Conservation (phyloP, 2,797 vertebrate genomes). For the Cynodonichthys magdalenae region DNA sequence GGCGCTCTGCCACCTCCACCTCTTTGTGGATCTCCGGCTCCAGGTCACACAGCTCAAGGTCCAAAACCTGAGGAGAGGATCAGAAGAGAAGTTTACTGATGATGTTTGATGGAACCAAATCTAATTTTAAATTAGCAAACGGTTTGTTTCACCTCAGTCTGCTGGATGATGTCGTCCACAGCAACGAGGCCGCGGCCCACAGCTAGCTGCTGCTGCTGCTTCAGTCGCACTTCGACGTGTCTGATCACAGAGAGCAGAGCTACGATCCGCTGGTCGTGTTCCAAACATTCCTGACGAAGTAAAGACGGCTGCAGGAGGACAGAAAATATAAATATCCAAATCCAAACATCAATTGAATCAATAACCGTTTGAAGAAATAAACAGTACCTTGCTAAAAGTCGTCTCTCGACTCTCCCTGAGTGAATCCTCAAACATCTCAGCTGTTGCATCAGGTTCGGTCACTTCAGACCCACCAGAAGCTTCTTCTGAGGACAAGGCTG, state of each 20-base stretch:
- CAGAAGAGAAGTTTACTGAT: conserved; percentile 27
- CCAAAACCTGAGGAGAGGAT: conserved; percentile 78
- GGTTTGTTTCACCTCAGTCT: conserved; percentile 83
- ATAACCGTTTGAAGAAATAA: background rate
- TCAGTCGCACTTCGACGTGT: conserved; percentile 89
- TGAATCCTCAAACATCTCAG: conserved; percentile 44
- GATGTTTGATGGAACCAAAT: background rate
- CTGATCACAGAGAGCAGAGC: conserved; percentile 90
- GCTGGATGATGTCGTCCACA: conserved; percentile 84
- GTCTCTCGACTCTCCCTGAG: conserved; percentile 13
- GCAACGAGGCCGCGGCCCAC: conserved; percentile 76
- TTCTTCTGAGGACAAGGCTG: conserved; percentile 32
- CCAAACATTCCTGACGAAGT: conserved; percentile 88
- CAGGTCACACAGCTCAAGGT: conserved; percentile 86
- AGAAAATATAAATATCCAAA: background rate
- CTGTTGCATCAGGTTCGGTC: conserved; percentile 38
- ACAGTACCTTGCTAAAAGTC: conserved; percentile 66
- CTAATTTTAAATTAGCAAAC: background rate
- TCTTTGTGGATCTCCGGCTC: conserved; percentile 83
- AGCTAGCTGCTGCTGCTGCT: conserved; percentile 85
- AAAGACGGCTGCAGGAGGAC: conserved; percentile 66
- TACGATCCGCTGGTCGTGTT: conserved; percentile 88
- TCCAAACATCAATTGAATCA: background rate
- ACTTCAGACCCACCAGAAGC: conserved; percentile 36
- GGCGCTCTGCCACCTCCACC: conserved; percentile 80